A percentile compares a stretch with the other conserved stretches of the same genome.
Evolutionary conservation across 2,113 vertebrate genomes (phyloP).

Genomic region (Gorsachius goisagi): DNA sequence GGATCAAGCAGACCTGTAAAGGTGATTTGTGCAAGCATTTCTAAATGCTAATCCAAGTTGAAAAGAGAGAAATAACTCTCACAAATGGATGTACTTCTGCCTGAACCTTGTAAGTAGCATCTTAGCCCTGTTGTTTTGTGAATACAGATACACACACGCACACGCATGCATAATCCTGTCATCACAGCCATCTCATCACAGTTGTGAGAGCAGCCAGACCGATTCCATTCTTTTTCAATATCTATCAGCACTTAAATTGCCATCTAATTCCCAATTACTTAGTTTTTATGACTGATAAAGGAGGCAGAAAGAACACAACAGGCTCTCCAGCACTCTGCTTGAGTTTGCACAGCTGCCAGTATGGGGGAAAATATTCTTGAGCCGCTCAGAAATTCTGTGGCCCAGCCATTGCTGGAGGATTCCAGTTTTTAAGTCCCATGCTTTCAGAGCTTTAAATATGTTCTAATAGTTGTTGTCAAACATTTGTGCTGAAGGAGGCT

Average conservation of each 20-base stretch:
- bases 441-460: not conserved
- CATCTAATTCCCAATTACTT: not conserved
- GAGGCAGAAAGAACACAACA: not conserved
- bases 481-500: not conserved
- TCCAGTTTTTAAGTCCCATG: not conserved
- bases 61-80: not conserved
- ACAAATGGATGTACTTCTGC: not conserved
- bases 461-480: not conserved
- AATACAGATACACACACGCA: not conserved
- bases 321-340: not conserved
- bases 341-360: not conserved
- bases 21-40: not conserved
- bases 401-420: not conserved
- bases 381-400: not conserved
- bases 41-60: not conserved
- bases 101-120: not conserved
- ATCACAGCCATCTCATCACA: not conserved
- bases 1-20: not conserved
- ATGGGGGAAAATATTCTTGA: not conserved
- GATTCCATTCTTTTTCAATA: not conserved
- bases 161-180: not conserved
- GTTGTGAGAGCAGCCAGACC: not conserved
- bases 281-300: not conserved
- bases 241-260: not conserved
- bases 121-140: not conserved